Percentiles rank a stretch among this genome's conserved stretches.
phyloP scores from a whole-genome alignment of 2,888 invertebrate species.

The Pseudococcus longispinus region DNA sequence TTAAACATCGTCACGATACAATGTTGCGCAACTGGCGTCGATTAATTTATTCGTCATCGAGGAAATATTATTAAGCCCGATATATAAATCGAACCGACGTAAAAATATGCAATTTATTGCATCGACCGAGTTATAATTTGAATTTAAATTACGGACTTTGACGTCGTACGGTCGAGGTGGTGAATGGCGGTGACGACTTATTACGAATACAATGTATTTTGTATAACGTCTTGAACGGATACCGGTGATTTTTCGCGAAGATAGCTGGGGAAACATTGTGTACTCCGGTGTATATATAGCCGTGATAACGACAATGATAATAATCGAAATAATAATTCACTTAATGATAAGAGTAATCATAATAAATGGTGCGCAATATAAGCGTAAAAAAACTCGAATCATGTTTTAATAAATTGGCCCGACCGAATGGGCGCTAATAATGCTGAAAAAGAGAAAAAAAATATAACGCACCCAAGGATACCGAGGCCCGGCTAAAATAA shows the following conservation, averaged over 20 bases:
- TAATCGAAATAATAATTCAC: conserved; percentile 54
- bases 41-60: neutral
- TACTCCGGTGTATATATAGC: neutral
- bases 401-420: conserved; percentile 51
- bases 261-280: conserved; percentile 48
- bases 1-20: neutral
- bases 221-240: neutral
- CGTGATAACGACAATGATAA: conserved; percentile 46
- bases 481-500: neutral
- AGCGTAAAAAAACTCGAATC: conserved; percentile 48
- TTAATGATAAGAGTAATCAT: conserved; percentile 48
- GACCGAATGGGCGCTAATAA: neutral
- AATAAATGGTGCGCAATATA: neutral
- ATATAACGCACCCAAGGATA: conserved; percentile 43
- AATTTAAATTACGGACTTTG: neutral
- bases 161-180: neutral
- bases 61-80: neutral
- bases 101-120: neutral
- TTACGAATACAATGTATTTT: neutral
- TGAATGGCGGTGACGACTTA: neutral
- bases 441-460: conserved; percentile 16
- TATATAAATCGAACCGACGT: neutral
- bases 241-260: neutral
- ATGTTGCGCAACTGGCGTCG: neutral
- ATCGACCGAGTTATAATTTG: neutral